Percentiles rank a stretch among this genome's conserved stretches.
These are phyloP conservation scores for Coccyzus lansbergi DNA, from an alignment of 2,797 vertebrate species.

Conservation along the genomic window DNA sequence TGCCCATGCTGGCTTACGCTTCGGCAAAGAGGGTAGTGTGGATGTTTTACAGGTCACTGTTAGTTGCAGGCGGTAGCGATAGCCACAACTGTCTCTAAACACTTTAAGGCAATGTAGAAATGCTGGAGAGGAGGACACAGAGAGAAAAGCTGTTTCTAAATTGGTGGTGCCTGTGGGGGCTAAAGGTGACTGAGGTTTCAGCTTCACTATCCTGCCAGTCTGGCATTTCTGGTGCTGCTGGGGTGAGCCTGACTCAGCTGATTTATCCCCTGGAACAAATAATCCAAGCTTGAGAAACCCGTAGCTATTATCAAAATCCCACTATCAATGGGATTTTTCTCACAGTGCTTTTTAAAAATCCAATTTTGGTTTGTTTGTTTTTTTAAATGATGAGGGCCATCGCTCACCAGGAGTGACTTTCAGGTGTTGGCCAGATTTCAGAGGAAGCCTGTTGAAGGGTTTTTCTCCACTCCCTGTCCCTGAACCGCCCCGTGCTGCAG, in stretches of 20 bases:
- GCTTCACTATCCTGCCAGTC: background rate
- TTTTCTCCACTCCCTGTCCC: background rate
- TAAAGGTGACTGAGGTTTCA: background rate
- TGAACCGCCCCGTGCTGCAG: fast-evolving
- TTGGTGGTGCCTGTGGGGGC: background rate
- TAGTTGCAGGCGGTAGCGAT: background rate
- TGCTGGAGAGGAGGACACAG: background rate
- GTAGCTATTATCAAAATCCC: too few relatives aligned
- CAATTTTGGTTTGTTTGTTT: background rate
- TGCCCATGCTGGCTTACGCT: background rate
- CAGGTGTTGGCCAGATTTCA: background rate
- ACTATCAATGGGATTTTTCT: background rate
- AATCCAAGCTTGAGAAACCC: background rate
- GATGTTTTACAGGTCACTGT: background rate
- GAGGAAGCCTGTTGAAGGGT: background rate
- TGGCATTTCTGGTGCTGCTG: background rate
- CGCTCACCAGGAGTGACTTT: background rate
- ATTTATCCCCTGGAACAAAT: background rate
- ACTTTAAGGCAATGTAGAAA: background rate
- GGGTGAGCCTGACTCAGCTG: background rate
- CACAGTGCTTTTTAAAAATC: background rate
- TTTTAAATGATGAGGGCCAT: fast-evolving
- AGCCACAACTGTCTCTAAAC: background rate
- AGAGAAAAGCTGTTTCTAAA: background rate
- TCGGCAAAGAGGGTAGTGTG: background rate